These are phyloP conservation scores for Bolinopsis microptera DNA, from an alignment of 37 sponge, comb jelly and placozoan genomes.

Conservation along the genomic window DNA sequence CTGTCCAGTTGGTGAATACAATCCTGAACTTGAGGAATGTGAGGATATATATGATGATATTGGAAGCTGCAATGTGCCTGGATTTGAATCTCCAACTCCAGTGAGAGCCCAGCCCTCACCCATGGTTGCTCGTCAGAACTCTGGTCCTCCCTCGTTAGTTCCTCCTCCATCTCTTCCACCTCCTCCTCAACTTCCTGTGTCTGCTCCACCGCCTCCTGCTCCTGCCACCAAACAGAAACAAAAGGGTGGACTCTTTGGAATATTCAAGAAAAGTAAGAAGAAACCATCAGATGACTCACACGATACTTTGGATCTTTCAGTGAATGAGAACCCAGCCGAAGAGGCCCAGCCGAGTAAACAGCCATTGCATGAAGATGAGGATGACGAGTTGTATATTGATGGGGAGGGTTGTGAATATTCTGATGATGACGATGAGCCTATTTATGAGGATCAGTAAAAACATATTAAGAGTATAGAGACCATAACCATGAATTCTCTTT, in stretches of 20 bases:
- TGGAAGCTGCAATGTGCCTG: not conserved
- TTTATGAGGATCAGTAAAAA: conserved; percentile 39
- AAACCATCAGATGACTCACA: not conserved
- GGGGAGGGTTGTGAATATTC: not conserved
- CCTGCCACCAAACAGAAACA: not conserved
- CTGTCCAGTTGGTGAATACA: not conserved
- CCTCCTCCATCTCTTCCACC: not conserved
- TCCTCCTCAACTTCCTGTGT: not conserved
- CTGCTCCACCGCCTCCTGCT: not conserved
- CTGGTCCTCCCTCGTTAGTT: not conserved
- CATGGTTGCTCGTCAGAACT: not conserved
- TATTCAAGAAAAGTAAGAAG: conserved; percentile 50
- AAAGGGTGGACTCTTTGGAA: not conserved
- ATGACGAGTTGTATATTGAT: not conserved
- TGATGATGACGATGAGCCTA: conserved; percentile 30
- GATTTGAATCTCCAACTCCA: not conserved
- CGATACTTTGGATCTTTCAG: not conserved
- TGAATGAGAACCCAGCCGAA: no score
- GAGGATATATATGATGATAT: not conserved
- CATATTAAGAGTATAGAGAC: no score
- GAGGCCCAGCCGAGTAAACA: not conserved
- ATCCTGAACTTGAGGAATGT: not conserved
- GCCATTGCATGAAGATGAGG: not conserved
- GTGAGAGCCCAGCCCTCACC: not conserved
- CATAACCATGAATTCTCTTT: no score